Evolutionary conservation across 2,888 invertebrate species (phyloP).

Genomic region (Anoplius nigerrimus): DNA sequence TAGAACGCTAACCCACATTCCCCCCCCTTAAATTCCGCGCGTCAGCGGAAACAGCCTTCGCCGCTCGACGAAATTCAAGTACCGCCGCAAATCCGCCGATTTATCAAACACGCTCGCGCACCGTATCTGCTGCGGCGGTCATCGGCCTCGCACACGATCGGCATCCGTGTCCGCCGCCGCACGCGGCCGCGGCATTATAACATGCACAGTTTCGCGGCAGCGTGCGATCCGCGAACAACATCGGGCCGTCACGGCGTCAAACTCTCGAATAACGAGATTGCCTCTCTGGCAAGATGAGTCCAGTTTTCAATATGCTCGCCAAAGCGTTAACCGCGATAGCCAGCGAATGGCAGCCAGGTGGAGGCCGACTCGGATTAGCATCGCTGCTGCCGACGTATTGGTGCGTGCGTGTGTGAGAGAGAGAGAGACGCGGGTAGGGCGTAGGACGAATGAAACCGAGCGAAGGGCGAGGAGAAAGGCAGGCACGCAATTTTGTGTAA

Average conservation of each 20-base stretch:
- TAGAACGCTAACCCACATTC: too few species aligned
- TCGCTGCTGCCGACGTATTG: constrained; percentile 16
- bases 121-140: too few species aligned
- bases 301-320: constrained; percentile 23
- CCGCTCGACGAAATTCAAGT: too few species aligned
- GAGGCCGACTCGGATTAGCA: constrained; percentile 4
- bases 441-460: background rate
- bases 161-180: too few species aligned
- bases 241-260: constrained; percentile 16
- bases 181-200: too few species aligned
- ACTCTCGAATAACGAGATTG: constrained; percentile 35
- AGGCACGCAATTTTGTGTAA: constrained; percentile 61
- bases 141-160: too few species aligned
- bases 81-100: too few species aligned
- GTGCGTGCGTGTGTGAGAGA: background rate
- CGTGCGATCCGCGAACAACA: too few species aligned
- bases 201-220: too few species aligned
- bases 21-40: too few species aligned
- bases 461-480: constrained; percentile 17
- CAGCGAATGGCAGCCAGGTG: constrained; percentile 21
- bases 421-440: background rate
- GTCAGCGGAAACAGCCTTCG: too few species aligned
- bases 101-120: too few species aligned
- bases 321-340: constrained; percentile 25
- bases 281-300: constrained; percentile 22